Conservation (phyloP, 2,888 invertebrate species). For the Oligia fasciuncula region DNA sequence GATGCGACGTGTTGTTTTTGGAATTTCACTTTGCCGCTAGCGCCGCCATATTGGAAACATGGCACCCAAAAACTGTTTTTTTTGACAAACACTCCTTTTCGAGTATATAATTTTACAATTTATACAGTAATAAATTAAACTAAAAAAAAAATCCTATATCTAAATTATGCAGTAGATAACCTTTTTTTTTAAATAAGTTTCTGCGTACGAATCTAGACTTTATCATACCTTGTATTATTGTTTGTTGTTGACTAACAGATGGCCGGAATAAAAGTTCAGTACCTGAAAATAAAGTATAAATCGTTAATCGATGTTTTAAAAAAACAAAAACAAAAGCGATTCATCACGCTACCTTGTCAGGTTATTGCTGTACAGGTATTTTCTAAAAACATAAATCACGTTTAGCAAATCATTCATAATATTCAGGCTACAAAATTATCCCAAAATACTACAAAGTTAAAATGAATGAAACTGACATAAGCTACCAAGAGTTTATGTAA, state of each 20-base stretch:
- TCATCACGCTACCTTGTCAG: neutral
- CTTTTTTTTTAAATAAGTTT: neutral
- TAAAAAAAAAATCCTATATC: neutral
- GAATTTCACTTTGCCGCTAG: no score
- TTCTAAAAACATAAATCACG: neutral
- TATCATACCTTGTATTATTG: neutral
- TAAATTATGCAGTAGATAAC: neutral
- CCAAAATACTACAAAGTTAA: neutral
- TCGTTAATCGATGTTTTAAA: neutral
- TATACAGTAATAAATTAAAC: neutral
- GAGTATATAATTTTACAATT: neutral
- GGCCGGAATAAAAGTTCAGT: neutral
- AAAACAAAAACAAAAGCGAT: neutral
- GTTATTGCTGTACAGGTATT: neutral
- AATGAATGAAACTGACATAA: neutral
- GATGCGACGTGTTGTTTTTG: neutral
- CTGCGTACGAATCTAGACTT: neutral
- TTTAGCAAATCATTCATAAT: neutral
- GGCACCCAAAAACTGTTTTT: neutral
- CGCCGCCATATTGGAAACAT: neutral
- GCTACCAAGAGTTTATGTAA: neutral
- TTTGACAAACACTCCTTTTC: neutral
- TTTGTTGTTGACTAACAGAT: neutral
- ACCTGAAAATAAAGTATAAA: constrained; percentile 24
- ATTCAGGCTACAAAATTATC: no score